Percentiles rank a stretch among this genome's conserved stretches.
These are phyloP conservation scores for Falcunculus frontatus DNA, from an alignment of 2,113 vertebrate species.

Conservation along the genomic window DNA sequence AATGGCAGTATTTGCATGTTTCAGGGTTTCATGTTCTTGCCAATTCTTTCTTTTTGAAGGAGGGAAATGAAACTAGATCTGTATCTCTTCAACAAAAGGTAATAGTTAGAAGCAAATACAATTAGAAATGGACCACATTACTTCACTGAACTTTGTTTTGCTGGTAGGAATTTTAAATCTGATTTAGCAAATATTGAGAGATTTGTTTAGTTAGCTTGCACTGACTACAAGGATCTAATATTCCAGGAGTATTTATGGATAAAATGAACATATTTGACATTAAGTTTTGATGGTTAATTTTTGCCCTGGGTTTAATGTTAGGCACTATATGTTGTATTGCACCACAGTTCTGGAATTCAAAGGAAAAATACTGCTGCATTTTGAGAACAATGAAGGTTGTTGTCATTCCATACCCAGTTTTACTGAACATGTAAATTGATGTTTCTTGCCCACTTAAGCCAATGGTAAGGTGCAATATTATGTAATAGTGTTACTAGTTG, in stretches of 20 bases:
- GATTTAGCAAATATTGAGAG: background rate
- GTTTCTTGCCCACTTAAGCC: background rate
- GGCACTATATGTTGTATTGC: background rate
- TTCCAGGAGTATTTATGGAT: background rate
- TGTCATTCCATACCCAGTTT: background rate
- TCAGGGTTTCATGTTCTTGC: constrained; percentile 22
- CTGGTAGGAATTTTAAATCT: background rate
- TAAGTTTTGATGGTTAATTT: background rate
- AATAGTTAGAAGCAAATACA: constrained; percentile 12
- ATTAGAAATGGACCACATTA: background rate
- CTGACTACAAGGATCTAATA: background rate
- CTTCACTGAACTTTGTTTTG: background rate
- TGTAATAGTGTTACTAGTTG: background rate
- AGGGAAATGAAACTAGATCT: constrained; percentile 45
- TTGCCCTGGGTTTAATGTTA: background rate
- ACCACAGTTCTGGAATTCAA: background rate
- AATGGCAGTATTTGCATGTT: constrained; percentile 37
- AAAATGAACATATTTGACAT: background rate
- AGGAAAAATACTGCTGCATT: background rate
- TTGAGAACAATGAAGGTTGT: background rate
- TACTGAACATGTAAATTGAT: background rate
- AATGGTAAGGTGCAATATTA: background rate
- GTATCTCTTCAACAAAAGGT: constrained; percentile 5
- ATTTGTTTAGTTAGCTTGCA: background rate
- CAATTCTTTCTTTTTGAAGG: constrained; percentile 34